phyloP scores from a whole-genome alignment of 2,797 vertebrate species.

The Chrysocyon brachyurus region DNA sequence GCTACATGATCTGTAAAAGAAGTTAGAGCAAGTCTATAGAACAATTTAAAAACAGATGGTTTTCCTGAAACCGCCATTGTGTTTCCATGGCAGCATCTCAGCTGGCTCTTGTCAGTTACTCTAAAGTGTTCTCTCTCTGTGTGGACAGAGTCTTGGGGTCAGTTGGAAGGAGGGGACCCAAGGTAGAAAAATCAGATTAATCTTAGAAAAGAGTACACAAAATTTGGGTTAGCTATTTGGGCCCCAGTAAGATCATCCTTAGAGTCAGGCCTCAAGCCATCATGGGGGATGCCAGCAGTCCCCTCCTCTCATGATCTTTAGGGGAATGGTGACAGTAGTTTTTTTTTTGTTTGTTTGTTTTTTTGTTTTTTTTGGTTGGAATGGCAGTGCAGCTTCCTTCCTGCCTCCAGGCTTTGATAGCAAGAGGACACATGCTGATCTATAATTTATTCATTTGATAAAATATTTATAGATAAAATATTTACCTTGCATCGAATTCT shows the following conservation, averaged over 20 bases:
- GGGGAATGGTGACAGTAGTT: background rate
- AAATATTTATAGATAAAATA: constrained; percentile 9
- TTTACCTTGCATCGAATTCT: background rate
- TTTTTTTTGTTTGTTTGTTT: no score
- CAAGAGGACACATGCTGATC: background rate
- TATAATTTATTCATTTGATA: constrained; percentile 37
- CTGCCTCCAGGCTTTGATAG: constrained; percentile 20
- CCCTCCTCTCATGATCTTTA: background rate
- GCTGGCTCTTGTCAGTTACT: background rate
- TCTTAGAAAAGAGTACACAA: background rate
- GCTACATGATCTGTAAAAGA: background rate
- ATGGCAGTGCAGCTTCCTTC: background rate
- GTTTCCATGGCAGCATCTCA: constrained; percentile 62
- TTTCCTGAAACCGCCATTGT: background rate
- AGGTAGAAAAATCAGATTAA: background rate
- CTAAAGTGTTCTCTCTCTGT: background rate
- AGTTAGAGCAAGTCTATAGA: background rate
- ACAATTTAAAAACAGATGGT: constrained; percentile 40
- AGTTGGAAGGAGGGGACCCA: background rate
- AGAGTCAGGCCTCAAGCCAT: background rate
- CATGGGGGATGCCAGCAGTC: background rate
- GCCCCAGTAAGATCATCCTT: background rate
- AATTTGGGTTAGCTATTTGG: background rate
- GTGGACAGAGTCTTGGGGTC: constrained; percentile 27
- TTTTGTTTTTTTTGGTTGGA: background rate